A percentile compares a stretch with the other conserved stretches of the same genome.
Evolutionary conservation across 2,797 vertebrate species (phyloP).

Genomic region (Gadopsis bispinosus): DNA sequence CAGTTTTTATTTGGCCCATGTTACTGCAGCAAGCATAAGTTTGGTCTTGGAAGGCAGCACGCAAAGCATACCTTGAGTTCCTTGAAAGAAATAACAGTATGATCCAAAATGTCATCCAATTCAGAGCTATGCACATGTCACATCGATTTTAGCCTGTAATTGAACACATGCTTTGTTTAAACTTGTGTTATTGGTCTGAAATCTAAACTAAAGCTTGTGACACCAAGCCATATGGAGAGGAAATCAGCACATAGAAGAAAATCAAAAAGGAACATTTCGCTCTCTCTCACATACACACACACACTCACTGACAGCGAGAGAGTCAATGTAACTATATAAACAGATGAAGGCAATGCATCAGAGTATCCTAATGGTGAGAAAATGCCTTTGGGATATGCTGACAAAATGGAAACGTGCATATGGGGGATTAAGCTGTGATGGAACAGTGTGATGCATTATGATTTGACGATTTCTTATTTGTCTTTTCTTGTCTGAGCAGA

Average conservation of each 20-base stretch:
- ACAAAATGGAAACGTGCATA: conserved; percentile 76
- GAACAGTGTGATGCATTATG: conserved; percentile 48
- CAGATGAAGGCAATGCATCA: conserved; percentile 66
- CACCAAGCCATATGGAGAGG: conserved; percentile 13
- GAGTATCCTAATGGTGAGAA: conserved; percentile 66
- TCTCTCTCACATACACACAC: conserved; percentile 19
- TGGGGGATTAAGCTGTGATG: conserved; percentile 66
- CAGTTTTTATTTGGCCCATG: conserved; percentile 5
- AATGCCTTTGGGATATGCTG: conserved; percentile 74
- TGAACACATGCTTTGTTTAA: conserved; percentile 10
- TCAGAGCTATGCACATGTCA: conserved; percentile 27
- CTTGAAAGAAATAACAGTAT: background rate
- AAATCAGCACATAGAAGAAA: conserved; percentile 6
- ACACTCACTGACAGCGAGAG: conserved; percentile 20
- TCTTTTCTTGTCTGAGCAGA: conserved; percentile 43
- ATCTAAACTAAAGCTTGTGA: conserved; percentile 17
- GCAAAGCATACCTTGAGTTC: conserved; percentile 4
- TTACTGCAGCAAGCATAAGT: conserved; percentile 11
- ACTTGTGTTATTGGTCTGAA: background rate
- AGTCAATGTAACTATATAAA: conserved; percentile 60
- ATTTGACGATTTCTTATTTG: conserved; percentile 47
- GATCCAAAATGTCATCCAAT: conserved; percentile 33
- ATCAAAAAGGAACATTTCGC: background rate
- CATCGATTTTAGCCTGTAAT: conserved; percentile 4
- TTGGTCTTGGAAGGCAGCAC: conserved; percentile 1